Base-by-base conservation (phyloP, 2,888 invertebrate species). In the Chrysopilus asiliformis region DNA sequence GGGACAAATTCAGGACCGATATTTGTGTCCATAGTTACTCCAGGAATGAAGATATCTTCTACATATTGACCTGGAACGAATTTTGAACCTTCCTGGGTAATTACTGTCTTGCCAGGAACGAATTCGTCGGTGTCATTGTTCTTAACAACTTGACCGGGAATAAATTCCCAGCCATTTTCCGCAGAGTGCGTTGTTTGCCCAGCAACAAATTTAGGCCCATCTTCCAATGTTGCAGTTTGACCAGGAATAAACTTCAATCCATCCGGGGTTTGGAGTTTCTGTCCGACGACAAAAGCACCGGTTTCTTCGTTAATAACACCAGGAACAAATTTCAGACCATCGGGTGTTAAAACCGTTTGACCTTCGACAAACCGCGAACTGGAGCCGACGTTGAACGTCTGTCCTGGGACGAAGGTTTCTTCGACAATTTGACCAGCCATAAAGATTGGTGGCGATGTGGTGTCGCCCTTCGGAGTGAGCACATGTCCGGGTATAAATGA, bases 401-500 rank as follows among this genome's bases (percentile, higher is more conserved):
- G 77, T 5, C 77, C 78, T 47, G 73, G 72, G 39, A 77, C 59
- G 53, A 78, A 78, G 47, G 68, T 66, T 50, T 71, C 68, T 39
- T 70, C 67, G 9, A 79, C 57, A 0, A 74, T 72, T 61, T 79
- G 78, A 2, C 79, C 79, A 18, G 77, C 76, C 22, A 81, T 64
- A 57, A 83, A 83, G 43, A 76, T 69, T 0, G 76, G 70, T 34
- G 68, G 67, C 32, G 70, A 68, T 44, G 61, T 65, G 8, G 32
- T 27, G 48, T 72, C 69, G 8, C 22, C 14, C 24, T 32, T 29
- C 13, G 41, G 39, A 8, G 37, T 32, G 7, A 41, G 8, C 7
- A 45, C 37, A 18, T 29, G 74, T 3, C 83, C 84, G n/a, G 80
- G 78, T 44, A 83, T 70, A 13, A 83, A 63, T 17, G 73, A 68